These are phyloP conservation scores for Phymatocera aterrima DNA, from an alignment of 2,888 invertebrate genomes.

Conservation along the genomic window DNA sequence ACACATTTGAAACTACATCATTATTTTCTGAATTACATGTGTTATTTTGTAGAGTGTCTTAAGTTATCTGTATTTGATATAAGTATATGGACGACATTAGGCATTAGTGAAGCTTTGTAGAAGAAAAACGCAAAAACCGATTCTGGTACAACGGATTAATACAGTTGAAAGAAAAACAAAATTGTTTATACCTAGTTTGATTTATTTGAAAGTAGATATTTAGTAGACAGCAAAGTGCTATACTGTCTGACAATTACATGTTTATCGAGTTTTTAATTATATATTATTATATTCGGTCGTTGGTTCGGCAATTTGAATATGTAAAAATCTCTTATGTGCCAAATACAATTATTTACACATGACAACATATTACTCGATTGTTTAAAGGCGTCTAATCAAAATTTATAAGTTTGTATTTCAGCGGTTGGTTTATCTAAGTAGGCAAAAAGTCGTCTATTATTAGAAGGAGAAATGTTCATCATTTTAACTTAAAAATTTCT, in stretches of 20 bases:
- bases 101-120: constrained; percentile 61
- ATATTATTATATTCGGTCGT: neutral
- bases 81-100: constrained; percentile 58
- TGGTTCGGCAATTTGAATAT: neutral
- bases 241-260: no score
- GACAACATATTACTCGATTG: neutral
- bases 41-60: constrained; percentile 56
- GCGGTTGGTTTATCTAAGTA: neutral
- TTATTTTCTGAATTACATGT: constrained; percentile 40
- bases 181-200: constrained; percentile 30
- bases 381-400: neutral
- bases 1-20: constrained; percentile 7
- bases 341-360: constrained; percentile 38
- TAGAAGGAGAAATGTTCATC: neutral
- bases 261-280: no score
- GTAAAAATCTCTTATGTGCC: constrained; percentile 23
- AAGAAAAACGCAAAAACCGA: constrained; percentile 39
- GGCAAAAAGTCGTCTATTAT: neutral
- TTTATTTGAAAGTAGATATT: no score
- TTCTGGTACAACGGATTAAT: constrained; percentile 35
- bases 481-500: neutral
- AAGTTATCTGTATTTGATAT: constrained; percentile 59
- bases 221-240: no score
- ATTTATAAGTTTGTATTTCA: neutral
- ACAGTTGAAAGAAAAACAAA: constrained; percentile 27